These are phyloP conservation scores for Parnassius glacialis DNA, from an alignment of 2,888 invertebrate species.

Conservation along the genomic window DNA sequence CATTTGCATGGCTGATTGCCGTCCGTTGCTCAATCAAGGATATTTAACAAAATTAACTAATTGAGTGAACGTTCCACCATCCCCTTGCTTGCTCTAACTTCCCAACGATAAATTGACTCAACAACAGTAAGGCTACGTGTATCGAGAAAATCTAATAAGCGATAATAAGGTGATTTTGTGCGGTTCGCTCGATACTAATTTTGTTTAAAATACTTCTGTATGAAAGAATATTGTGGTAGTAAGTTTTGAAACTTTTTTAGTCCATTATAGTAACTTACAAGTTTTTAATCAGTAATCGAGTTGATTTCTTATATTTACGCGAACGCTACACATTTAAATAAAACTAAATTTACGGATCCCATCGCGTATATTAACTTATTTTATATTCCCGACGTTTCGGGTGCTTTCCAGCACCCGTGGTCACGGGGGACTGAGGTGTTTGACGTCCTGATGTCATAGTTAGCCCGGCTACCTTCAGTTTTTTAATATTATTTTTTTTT, in stretches of 20 bases:
- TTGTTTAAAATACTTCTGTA: constrained; percentile 27
- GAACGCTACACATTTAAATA: too few species aligned
- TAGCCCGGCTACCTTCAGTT: too few species aligned
- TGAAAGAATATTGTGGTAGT: constrained; percentile 9
- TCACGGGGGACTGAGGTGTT: too few species aligned
- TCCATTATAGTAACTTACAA: too few species aligned
- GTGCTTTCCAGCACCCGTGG: too few species aligned
- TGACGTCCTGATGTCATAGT: too few species aligned
- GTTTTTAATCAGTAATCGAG: too few species aligned
- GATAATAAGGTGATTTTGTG: constrained; percentile 56
- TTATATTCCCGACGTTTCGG: too few species aligned
- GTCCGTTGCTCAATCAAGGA: constrained; percentile 79
- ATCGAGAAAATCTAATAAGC: constrained; percentile 65
- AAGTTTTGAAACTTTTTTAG: not conserved
- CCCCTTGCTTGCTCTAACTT: constrained; percentile 40
- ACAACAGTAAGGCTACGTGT: constrained; percentile 58
- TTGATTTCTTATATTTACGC: too few species aligned
- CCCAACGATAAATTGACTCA: constrained; percentile 55
- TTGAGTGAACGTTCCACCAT: constrained; percentile 70
- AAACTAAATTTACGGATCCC: too few species aligned
- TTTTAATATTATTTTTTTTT: too few species aligned
- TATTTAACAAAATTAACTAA: constrained; percentile 80
- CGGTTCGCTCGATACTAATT: constrained; percentile 44
- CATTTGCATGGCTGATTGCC: constrained; percentile 80
- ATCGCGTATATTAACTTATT: too few species aligned